Evolutionary conservation across 1,140 invertebrate species (phyloP), one percentile per base, ranked within the genome.

Genomic region (Danaus plexippus): DNA sequence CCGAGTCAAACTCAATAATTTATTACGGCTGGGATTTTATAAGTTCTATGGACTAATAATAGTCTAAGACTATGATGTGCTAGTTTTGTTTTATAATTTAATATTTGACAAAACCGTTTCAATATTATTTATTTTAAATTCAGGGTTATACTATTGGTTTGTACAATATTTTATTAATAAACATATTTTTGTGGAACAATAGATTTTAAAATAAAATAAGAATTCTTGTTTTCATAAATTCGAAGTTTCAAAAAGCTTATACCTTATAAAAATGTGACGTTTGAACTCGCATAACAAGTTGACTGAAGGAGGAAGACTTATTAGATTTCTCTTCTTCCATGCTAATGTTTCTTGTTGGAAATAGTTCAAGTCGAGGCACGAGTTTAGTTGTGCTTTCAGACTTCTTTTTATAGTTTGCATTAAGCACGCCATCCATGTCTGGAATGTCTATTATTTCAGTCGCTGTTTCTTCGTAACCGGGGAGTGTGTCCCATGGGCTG

Each of bases 401-500:
- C 64, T 77, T 80, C 73, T 84, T 80, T 67, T 69, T 61, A 67
- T 53, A 47, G 43, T 59, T 57, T 13, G 57, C 49, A 51, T 32
- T 9, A 50, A 58, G 22, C 51, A 15, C 45, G 52, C 59, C 60
- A 40, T 64, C 75, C 57, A 77, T 74, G 73, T 81, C 74, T 6
- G 80, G 84, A 66, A 84, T 83, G 66, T 84, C 82, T 75, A 80
- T 73, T 66, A 84, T 72, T 64, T 83, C 80, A 52, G 84, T 84
- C 43, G 71, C 80, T 32, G 77, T 45, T 11, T 85, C 82, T 49
- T 85, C 84, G 67, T 75, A 85, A 11, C 82, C 78, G 12, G 82
- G 75, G 57, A 85, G 73, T 67, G 83, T 64, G 50, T 87, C 82
- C 84, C 84, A 87, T 15, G 84, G 84, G 71, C 82, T 87, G 73